Evolutionary conservation across 2,888 invertebrate genomes (phyloP), one percentile per base, ranked within the genome.

Genomic region (Tineola bisselliella): DNA sequence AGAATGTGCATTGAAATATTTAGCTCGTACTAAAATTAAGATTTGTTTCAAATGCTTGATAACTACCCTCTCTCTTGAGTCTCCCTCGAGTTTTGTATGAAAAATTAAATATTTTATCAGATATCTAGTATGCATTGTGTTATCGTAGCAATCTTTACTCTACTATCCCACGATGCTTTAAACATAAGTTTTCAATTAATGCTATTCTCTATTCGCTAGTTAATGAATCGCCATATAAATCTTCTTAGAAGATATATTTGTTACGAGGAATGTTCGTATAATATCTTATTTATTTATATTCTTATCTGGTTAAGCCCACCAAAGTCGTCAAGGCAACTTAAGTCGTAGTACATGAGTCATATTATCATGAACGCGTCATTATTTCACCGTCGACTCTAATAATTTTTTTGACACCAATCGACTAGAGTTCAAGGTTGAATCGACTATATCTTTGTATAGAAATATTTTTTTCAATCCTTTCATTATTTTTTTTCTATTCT

Each of bases 391-490:
- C 44, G n/a, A 17, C 15, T 19, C 10, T 44, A 2, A 57, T 59
- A 59, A 58, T 56, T 64, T 63, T 63, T 63, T 62, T 66, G 64
- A 64, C 62, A 64, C 61, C 48, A 63, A 63, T 62, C 60, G 60
- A 52, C 52, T 63, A 61, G 52, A 62, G 56, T 63, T 65, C 62
- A 64, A 65, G 64, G 62, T 44, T 44, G n/a, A 38, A 38, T 38
- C n/a, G 38, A 12, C 2, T 38, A 12, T 38, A 38, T 3, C 38
- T 38, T 38, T 38, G 43, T 13, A 43, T n/a, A n/a, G n/a, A n/a
- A n/a, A n/a, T n/a, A n/a, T n/a, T n/a, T n/a, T n/a, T n/a, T n/a
- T n/a, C n/a, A n/a, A n/a, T n/a, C n/a, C n/a, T n/a, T n/a, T n/a
- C n/a, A n/a, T n/a, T n/a, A n/a, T n/a, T n/a, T n/a, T n/a, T n/a